Base-by-base conservation (phyloP, 2,888 invertebrate genomes). In the Meiosimyza decipiens region DNA sequence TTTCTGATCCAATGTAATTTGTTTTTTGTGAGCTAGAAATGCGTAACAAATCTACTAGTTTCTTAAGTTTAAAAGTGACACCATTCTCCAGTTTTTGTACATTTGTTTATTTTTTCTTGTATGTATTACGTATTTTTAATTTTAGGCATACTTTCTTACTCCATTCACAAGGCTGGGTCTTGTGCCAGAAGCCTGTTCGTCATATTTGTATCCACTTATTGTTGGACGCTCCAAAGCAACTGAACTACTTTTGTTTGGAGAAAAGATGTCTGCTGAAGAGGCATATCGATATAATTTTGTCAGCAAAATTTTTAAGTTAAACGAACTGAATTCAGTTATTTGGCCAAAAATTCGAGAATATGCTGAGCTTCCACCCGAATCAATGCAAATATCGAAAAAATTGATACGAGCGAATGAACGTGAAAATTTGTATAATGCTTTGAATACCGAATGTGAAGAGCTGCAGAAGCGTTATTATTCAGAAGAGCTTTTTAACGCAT, bases 131-230 rank as follows among this genome's bases (percentile, higher is more conserved):
- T 52, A 9, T 40, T 57, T 18, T 4, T 59, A 12, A 69, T 62
- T 88, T 33, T 82, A 95, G 95, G 94, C 97, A 1, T 94, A 93
- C 75, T 97, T 98, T 86, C 89, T 91, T 73, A 94, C 96, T 15
- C 98, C 98, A 9, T 99, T 99, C 85, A 90, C 93, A 18, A 90
- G 90, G 77, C 86, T 98, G 71, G 97, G 97, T 2, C 89, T 98
- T 77, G 91, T 93, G 51, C 93, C 97, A 16, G 98, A 99, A 89
- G 97, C 93, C 11, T 95, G 96, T 82, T 96, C 97, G 4, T 92
- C 95, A 22, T 93, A 92, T 79, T 92, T 92, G 70, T 97, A 97
- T 84, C 96, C 98, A 0, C 89, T 89, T 80, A 88, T 97, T 67
- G 90, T 99, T 88, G 98, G 98, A 7, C 89, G 90, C 69, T 91